phyloP scores from a whole-genome alignment of 2,113 vertebrate genomes.

The Clarias macrocephalus region DNA sequence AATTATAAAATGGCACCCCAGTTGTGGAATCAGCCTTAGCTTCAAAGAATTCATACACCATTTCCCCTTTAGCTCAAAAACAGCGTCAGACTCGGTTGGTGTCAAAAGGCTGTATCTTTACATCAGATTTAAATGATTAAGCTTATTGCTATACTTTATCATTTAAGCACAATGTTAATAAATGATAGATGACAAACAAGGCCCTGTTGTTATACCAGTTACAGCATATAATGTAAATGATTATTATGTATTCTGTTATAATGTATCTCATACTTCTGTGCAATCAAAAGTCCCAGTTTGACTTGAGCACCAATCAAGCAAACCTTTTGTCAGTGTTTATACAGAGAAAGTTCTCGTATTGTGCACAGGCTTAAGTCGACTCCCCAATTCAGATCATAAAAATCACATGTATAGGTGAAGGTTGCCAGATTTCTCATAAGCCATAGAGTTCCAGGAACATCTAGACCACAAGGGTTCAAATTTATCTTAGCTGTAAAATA shows the following conservation, averaged over 20 bases:
- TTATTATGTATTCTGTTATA: no score
- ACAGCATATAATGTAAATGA: neutral
- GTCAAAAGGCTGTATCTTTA: neutral
- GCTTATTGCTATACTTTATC: no score
- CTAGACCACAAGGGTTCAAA: neutral
- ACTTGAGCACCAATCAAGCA: no score
- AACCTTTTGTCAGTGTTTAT: no score
- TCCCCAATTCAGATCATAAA: neutral
- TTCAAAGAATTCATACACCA: neutral
- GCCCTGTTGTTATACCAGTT: neutral
- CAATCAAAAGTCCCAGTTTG: no score
- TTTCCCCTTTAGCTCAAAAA: neutral
- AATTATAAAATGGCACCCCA: neutral
- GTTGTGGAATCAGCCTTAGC: neutral
- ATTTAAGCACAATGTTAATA: no score
- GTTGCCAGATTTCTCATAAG: neutral
- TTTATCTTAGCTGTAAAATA: neutral
- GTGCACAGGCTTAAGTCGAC: neutral
- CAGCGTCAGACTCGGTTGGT: neutral
- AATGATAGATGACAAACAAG: no score
- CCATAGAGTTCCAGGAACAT: neutral
- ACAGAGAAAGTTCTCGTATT: neutral
- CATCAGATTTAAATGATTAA: neutral
- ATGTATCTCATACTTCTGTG: no score
- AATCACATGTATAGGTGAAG: neutral